Percentiles rank a stretch among this genome's conserved stretches.
Conservation (phyloP, 2,113 vertebrate species). For the Puntigrus tetrazona region DNA sequence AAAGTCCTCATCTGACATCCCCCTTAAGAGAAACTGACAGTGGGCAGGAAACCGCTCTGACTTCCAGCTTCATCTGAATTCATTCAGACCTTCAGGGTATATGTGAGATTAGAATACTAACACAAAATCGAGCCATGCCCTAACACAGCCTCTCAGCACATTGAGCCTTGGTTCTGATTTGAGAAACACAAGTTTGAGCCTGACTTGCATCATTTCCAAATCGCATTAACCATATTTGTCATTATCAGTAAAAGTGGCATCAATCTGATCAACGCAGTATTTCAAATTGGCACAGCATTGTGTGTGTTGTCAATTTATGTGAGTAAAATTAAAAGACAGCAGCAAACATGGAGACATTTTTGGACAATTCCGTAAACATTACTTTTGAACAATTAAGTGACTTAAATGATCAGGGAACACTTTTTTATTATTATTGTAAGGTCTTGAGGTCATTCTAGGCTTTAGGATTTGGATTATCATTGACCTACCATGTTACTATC, state of each 20-base stretch:
- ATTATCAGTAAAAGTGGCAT: neutral
- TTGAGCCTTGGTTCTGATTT: neutral
- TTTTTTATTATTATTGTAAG: neutral
- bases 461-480: conserved; percentile 13
- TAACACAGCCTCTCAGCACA: neutral
- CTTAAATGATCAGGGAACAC: too few relatives aligned
- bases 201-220: neutral
- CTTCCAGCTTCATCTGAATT: conserved; percentile 56
- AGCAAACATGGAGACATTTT: neutral
- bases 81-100: conserved; percentile 51
- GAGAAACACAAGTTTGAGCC: neutral
- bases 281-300: neutral
- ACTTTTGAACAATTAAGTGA: too few relatives aligned
- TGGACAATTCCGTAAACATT: too few relatives aligned
- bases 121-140: neutral
- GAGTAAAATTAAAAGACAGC: neutral
- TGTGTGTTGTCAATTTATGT: neutral
- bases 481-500: neutral
- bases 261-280: neutral
- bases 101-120: conserved; percentile 17
- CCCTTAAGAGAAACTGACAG: conserved; percentile 71
- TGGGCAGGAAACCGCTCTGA: conserved; percentile 58
- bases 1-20: conserved; percentile 17
- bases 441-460: conserved; percentile 52
- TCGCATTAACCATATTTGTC: neutral